These are phyloP conservation scores for Coremacera marginata DNA, from an alignment of 2,888 invertebrate genomes.

Conservation along the genomic window DNA sequence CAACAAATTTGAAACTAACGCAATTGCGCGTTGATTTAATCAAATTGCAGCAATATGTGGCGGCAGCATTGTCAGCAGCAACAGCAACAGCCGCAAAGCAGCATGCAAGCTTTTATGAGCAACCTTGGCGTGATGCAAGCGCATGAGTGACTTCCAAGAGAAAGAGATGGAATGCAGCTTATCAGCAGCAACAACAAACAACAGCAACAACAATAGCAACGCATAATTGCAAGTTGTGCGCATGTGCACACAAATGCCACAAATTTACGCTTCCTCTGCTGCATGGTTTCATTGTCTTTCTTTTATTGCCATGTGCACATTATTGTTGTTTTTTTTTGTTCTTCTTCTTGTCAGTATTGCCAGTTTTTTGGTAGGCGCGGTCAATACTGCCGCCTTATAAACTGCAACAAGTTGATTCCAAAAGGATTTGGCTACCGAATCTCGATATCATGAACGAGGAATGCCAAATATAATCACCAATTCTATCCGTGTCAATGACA, in stretches of 20 bases:
- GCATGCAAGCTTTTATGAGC: not conserved
- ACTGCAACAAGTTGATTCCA: too few species aligned
- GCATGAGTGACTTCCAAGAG: conserved; percentile 43
- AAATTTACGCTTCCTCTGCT: conserved; percentile 21
- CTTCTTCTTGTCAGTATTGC: not conserved
- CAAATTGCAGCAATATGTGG: conserved; percentile 18
- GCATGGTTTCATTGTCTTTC: not conserved
- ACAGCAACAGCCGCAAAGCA: not conserved
- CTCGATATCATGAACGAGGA: too few species aligned
- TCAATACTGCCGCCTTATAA: too few species aligned
- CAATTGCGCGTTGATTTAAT: conserved; percentile 27
- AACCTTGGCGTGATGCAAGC: conserved; percentile 26
- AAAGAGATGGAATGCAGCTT: conserved; percentile 5
- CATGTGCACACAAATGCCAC: conserved; percentile 20
- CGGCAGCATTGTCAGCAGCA: not conserved
- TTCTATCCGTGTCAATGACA: too few species aligned
- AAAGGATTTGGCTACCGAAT: too few species aligned
- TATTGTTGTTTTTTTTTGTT: not conserved
- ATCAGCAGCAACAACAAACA: conserved; percentile 39
- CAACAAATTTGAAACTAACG: not conserved
- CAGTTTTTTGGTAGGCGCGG: too few species aligned
- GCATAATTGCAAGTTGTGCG: conserved; percentile 29
- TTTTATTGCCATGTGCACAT: not conserved
- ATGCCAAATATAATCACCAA: too few species aligned
- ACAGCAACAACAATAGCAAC: conserved; percentile 25